phyloP scores from a whole-genome alignment of 2,888 invertebrate species.

The Beris chalybata region DNA sequence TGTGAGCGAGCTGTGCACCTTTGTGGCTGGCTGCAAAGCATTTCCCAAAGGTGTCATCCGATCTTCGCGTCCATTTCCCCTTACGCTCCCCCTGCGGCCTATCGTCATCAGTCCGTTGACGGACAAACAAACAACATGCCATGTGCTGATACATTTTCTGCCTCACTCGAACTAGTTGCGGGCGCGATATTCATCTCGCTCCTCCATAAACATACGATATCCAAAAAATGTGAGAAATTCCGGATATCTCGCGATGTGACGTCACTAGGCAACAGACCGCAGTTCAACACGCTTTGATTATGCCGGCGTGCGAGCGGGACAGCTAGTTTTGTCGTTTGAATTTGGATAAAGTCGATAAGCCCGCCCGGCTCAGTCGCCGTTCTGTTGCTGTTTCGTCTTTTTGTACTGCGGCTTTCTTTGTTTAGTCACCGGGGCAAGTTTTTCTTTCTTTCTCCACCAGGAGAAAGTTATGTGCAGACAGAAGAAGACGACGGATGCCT shows the following conservation, averaged over 20 bases:
- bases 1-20: background rate
- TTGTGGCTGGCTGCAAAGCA: background rate
- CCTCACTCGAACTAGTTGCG: background rate
- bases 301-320: slow-evolving; percentile 26
- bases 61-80: slow-evolving; percentile 7
- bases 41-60: slow-evolving; percentile 19
- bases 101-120: background rate
- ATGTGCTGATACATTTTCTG: slow-evolving; percentile 16
- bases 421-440: no score
- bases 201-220: slow-evolving; percentile 28
- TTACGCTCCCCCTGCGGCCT: slow-evolving; percentile 8
- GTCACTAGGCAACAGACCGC: no score
- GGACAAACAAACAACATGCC: slow-evolving; percentile 21
- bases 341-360: no score
- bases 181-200: slow-evolving; percentile 12
- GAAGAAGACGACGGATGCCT: no score
- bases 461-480: no score
- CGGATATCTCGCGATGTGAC: no score
- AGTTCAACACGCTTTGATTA: background rate
- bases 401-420: no score
- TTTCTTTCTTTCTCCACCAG: no score
- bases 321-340: background rate
- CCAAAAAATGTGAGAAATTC: slow-evolving; percentile 3
- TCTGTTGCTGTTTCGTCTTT: no score
- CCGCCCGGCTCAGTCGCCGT: no score